Conservation (phyloP, 2,888 invertebrate species). For the Diarsia rubi region DNA sequence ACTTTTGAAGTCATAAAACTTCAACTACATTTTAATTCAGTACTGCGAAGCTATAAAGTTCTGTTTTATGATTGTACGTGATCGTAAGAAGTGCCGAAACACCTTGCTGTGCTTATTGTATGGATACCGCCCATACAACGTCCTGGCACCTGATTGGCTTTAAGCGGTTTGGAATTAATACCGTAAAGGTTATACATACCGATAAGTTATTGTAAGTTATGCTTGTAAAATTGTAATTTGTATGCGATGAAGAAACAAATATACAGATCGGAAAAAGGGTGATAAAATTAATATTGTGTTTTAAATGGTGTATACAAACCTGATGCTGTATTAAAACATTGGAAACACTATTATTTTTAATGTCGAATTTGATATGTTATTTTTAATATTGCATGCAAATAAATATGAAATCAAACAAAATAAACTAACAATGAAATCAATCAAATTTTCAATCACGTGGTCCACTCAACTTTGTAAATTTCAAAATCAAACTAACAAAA, state of each 20-base stretch:
- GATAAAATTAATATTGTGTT: neutral
- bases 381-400: neutral
- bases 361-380: neutral
- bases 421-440: neutral
- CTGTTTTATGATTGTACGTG: constrained; percentile 52
- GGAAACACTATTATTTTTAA: neutral
- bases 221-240: neutral
- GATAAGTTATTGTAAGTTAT: constrained; percentile 2
- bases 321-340: neutral
- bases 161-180: neutral
- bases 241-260: neutral
- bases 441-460: neutral
- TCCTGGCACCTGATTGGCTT: constrained; percentile 30
- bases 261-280: neutral
- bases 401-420: constrained; percentile 2
- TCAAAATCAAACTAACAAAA: neutral
- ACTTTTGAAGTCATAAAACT: constrained; percentile 23
- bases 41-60: constrained; percentile 33
- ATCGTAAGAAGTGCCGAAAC: constrained; percentile 44
- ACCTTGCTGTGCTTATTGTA: constrained; percentile 41
- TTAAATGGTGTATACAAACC: too few species aligned
- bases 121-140: constrained; percentile 3
- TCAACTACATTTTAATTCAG: constrained; percentile 46
- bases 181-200: neutral
- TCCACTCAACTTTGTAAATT: constrained; percentile 8